Base-by-base conservation (phyloP, 1,140 invertebrate species). In the Camponotus vicinus region DNA sequence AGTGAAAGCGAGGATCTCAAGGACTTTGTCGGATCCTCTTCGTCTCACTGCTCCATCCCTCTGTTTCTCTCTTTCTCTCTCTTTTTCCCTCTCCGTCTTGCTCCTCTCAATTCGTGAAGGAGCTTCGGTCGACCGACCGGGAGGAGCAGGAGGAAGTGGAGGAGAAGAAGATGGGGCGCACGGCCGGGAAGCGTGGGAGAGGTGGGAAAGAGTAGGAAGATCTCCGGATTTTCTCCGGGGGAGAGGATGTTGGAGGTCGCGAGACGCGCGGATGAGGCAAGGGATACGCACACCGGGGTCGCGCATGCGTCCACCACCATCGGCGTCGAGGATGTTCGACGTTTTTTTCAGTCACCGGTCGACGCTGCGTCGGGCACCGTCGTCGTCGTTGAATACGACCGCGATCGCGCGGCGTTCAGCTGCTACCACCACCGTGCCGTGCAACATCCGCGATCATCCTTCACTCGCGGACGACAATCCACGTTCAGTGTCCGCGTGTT, bases 341-440 rank as follows among this genome's bases (percentile, higher is more conserved):
- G 92, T 93, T 93, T 93, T 91, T 92, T 90, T 93, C 94, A 94
- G 93, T 95, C 88, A 94, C 93, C 93, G 94, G 94, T 94, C 91
- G 93, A 94, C 93, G 93, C 88, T 94, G 92, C 92, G 93, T 92
- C 93, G 92, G 91, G 93, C 92, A 91, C 88, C 92, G 92, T 93
- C 93, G 93, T 89, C 85, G 84, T 66, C 64, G 45, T 70, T 34
- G 78, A 75, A 18, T 27, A 86, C 61, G 63, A 73, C 77, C 55
- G 85, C 80, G 85, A 77, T 73, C 82, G 76, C 86, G 82, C 87
- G 91, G 87, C 87, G 79, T 86, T 88, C 86, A 85, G 84, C 64
- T 32, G 52, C 67, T 52, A 71, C 71, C 49, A 84, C 71, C 70
- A 84, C 34, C 70, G 59, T 8, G 34, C 40, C 8, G 27, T 61